These are phyloP conservation scores for Megaleporinus macrocephalus DNA, from an alignment of 2,113 vertebrate genomes.

Conservation along the genomic window DNA sequence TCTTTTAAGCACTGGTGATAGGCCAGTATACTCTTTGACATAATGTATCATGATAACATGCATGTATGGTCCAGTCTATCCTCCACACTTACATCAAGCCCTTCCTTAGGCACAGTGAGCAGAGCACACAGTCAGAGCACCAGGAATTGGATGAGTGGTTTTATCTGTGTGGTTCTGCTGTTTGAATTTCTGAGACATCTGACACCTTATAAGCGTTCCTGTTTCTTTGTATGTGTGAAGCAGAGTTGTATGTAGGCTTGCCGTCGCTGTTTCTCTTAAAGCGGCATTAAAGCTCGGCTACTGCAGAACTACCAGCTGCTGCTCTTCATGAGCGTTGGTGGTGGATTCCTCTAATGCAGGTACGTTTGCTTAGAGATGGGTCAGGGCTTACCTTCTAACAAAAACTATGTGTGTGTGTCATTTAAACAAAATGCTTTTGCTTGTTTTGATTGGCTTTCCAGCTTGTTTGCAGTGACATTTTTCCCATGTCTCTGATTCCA, in stretches of 20 bases:
- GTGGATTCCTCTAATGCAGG: neutral
- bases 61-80: too few species aligned
- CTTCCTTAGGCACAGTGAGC: too few species aligned
- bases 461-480: slow-evolving; percentile 1
- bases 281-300: neutral
- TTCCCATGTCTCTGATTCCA: neutral
- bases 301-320: too few species aligned
- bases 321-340: neutral
- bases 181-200: neutral
- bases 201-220: neutral
- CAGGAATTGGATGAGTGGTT: neutral
- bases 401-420: neutral
- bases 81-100: too few species aligned
- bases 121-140: neutral
- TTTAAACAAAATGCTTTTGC: neutral
- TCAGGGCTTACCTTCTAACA: neutral
- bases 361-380: neutral
- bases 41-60: too few species aligned
- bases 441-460: neutral
- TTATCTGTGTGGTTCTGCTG: neutral
- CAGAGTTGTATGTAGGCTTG: neutral
- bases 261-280: neutral
- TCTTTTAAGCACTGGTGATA: too few species aligned
- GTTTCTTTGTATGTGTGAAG: neutral
- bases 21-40: too few species aligned